Evolutionary conservation across 1,140 invertebrate species (phyloP).

Genomic region (Pseudomyrmex cubaensis): DNA sequence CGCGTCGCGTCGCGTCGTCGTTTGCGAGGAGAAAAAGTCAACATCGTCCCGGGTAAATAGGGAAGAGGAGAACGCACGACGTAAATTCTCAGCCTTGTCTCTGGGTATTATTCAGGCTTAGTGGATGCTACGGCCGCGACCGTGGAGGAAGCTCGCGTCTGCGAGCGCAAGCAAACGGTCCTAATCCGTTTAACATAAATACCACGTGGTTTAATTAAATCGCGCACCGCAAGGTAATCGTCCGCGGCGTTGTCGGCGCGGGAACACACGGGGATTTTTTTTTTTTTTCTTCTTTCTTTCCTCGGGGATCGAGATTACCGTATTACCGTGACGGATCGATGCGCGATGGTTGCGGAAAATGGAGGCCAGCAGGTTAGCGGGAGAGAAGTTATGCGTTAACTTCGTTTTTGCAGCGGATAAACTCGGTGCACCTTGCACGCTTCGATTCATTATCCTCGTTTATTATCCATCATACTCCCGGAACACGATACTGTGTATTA

Average conservation of each 20-base stretch:
- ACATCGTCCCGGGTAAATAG: conserved; percentile 52
- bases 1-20: conserved; percentile 8
- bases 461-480: conserved; percentile 2
- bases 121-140: conserved; percentile 64
- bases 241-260: conserved; percentile 20
- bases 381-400: neutral
- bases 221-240: conserved; percentile 57
- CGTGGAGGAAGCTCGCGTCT: conserved; percentile 52
- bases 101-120: conserved; percentile 77
- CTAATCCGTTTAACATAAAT: conserved; percentile 80
- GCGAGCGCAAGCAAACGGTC: conserved; percentile 75
- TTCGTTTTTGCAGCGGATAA: neutral
- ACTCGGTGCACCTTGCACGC: too few relatives aligned
- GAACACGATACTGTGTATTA: neutral
- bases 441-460: conserved; percentile 1
- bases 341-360: neutral
- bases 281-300: conserved; percentile 16
- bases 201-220: conserved; percentile 77
- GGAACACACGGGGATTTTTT: conserved; percentile 22
- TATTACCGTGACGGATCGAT: conserved; percentile 20
- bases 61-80: conserved; percentile 32
- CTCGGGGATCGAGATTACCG: conserved; percentile 20
- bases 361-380: neutral
- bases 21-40: conserved; percentile 70
- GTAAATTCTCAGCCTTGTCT: conserved; percentile 75